phyloP scores from a whole-genome alignment of 1,140 invertebrate species.

The Lysiphlebus fabarum region DNA sequence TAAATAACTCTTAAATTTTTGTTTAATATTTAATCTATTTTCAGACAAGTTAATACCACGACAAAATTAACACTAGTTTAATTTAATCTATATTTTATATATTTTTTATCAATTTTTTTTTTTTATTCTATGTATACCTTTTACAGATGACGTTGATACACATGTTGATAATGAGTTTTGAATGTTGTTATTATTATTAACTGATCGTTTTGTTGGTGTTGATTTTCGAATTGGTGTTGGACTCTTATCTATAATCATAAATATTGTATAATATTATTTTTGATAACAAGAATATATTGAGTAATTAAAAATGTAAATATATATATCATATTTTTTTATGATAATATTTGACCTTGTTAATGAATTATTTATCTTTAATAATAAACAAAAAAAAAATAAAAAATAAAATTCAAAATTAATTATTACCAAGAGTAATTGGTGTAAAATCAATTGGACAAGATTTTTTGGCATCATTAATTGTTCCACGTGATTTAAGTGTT shows the following conservation, averaged over 20 bases:
- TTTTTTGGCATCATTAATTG: slow-evolving; percentile 46
- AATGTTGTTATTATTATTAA: background rate
- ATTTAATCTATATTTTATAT: too few species aligned
- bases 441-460: slow-evolving; percentile 42
- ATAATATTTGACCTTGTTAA: background rate
- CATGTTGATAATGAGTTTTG: too few species aligned
- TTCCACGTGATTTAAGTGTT: slow-evolving; percentile 34
- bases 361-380: slow-evolving; percentile 22
- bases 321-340: too few species aligned
- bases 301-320: too few species aligned
- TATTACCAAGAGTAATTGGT: slow-evolving; percentile 43
- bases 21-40: too few species aligned
- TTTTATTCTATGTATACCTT: background rate
- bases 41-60: too few species aligned
- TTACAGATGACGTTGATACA: slow-evolving; percentile 10
- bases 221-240: slow-evolving; percentile 38
- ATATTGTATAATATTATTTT: slow-evolving; percentile 4
- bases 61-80: too few species aligned
- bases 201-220: slow-evolving; percentile 32
- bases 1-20: too few species aligned
- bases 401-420: slow-evolving; percentile 20
- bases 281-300: too few species aligned
- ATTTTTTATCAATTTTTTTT: too few species aligned
- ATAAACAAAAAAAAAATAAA: slow-evolving; percentile 10
- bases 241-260: slow-evolving; percentile 39